Base-by-base conservation (phyloP, 2,797 vertebrate species). In the Trichosurus vulpecula region DNA sequence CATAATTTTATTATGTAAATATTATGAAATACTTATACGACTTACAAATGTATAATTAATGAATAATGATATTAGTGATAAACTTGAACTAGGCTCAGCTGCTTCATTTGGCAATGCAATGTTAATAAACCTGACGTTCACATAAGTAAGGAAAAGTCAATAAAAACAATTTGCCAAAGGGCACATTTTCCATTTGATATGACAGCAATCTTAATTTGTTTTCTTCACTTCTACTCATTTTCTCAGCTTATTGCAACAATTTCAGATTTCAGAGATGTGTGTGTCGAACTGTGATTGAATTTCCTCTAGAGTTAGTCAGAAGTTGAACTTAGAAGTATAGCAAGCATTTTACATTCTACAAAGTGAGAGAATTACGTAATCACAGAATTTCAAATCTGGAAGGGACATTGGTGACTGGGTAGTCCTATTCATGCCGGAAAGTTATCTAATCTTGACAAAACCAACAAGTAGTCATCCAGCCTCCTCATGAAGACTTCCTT, bases 131-230 rank as follows among this genome's bases (percentile, higher is more conserved):
- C 96, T 95, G 96, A 52, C 13, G 66, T 96, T 97, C 95, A 95
- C 89, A 98, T 98, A 97, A 98, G 97, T 93, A 96, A 92, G 90
- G 35, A 47, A 96, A 98, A 98, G 96, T 95, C 96, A 98, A 98
- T 97, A 97, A 98, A 97, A 98, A 98, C 97, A 98, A 97, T 96
- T 98, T 98, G 97, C 98, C 97, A 97, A 97, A 97, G 96, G 98
- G 93, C 58, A 93, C 91, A 90, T 97, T 98, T 97, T 94, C 95
- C 97, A 95, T 98, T 98, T 98, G 91, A 93, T 97, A 98, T 95
- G 97, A 98, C 95, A 97, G 91, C 94, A 96, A 97, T 96, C 94
- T 97, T 98, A 97, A 98, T 98, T 98, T 98, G 97, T 98, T 98
- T 98, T 98, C 94, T 87, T 87, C 97, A 89, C 94, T 96, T 98